Evolutionary conservation across 2,113 vertebrate genomes (phyloP).

Genomic region (Eudorcas thomsonii): DNA sequence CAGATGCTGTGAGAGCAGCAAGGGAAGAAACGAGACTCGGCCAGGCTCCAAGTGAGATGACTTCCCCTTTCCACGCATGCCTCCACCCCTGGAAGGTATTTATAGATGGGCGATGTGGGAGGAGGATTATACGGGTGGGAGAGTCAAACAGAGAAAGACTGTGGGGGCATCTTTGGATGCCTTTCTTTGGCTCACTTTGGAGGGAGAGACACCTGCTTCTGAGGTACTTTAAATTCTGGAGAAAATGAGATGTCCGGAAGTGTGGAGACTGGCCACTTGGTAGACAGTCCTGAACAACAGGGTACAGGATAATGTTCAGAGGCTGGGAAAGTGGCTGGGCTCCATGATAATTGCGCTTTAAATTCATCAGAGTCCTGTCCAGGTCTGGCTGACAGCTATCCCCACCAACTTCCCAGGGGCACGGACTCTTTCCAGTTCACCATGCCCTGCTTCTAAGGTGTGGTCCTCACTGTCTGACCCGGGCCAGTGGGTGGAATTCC

Average conservation of each 20-base stretch:
- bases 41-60: not conserved
- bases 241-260: not conserved
- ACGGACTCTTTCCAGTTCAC: not conserved
- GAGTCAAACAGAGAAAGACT: not conserved
- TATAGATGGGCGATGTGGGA: not conserved
- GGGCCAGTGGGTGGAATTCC: not conserved
- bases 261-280: not conserved
- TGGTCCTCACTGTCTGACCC: not conserved
- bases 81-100: not conserved
- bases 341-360: not conserved
- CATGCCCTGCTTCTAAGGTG: not conserved
- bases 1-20: not conserved
- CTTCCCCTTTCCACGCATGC: not conserved
- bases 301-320: not conserved
- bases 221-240: not conserved
- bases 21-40: not conserved
- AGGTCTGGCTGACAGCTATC: not conserved
- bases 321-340: not conserved
- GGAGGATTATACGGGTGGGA: not conserved
- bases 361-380: not conserved
- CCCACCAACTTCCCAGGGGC: not conserved
- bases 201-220: not conserved
- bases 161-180: not conserved
- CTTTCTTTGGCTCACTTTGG: not conserved
- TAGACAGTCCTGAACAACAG: rapidly evolving